phyloP scores from a whole-genome alignment of 2,797 vertebrate genomes.

The Acanthis flammea region DNA sequence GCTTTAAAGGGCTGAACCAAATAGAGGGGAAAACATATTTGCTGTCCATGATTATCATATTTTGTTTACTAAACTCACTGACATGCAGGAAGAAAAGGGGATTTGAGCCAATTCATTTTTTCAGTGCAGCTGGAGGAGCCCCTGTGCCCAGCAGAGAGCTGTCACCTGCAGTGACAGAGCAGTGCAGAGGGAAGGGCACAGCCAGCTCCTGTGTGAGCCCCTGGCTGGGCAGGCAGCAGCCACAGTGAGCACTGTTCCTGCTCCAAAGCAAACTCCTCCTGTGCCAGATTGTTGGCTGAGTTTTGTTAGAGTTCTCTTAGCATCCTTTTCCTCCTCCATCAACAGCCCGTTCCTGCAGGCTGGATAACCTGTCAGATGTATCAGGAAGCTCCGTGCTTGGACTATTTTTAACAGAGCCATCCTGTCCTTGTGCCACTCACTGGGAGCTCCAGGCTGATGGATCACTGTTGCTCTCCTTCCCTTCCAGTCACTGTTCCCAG shows the following conservation, averaged over 20 bases:
- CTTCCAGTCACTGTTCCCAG: background rate
- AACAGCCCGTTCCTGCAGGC: background rate
- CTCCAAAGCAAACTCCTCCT: background rate
- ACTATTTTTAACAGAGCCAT: background rate
- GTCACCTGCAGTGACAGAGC: fast-evolving
- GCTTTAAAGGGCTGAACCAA: background rate
- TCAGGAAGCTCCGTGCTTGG: background rate
- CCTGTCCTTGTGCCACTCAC: background rate
- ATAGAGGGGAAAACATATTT: background rate
- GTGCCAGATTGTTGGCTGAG: background rate
- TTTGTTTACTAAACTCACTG: background rate
- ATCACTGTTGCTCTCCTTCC: background rate
- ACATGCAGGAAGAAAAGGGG: background rate
- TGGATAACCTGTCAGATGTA: background rate
- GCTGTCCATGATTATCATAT: background rate
- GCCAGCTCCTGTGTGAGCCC: fast-evolving
- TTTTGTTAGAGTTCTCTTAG: background rate
- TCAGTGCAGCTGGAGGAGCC: conserved; percentile 7
- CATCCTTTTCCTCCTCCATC: background rate
- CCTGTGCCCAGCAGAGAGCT: background rate
- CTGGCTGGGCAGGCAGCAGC: background rate
- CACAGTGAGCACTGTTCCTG: background rate
- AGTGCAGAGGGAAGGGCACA: background rate
- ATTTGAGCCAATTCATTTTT: background rate
- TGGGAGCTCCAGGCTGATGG: background rate